Conservation (phyloP, 2,888 invertebrate species). For the Macaria notata region DNA sequence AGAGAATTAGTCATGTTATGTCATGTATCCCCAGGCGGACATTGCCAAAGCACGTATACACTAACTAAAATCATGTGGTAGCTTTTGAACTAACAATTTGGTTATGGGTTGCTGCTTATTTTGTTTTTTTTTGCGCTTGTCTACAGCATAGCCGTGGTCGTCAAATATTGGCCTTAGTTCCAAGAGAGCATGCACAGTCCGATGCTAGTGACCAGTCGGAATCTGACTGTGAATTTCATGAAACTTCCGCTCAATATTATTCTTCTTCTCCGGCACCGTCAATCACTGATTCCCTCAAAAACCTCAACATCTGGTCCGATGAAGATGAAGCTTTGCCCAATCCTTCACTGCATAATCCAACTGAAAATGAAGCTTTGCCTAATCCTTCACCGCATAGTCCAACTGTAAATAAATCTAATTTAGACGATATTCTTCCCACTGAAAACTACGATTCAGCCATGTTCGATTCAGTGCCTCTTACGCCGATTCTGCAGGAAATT, state of each 20-base stretch:
- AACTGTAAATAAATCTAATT: conserved; percentile 3
- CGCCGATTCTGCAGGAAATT: too few relatives aligned
- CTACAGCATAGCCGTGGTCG: conserved; percentile 13
- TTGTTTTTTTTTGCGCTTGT: conserved; percentile 15
- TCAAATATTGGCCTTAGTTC: conserved; percentile 13
- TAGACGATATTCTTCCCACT: conserved; percentile 1
- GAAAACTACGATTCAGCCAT: conserved; percentile 5
- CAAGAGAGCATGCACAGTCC: conserved; percentile 15
- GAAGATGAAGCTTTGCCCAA: background rate
- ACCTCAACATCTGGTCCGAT: conserved; percentile 9
- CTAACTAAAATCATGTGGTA: conserved; percentile 1
- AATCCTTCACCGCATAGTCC: conserved; percentile 2
- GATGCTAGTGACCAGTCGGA: conserved; percentile 10
- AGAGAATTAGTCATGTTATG: conserved; percentile 1
- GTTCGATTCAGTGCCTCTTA: conserved; percentile 8
- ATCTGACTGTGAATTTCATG: conserved; percentile 11
- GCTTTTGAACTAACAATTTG: conserved; percentile 4
- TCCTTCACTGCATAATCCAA: conserved; percentile 2
- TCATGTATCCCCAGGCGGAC: conserved; percentile 5
- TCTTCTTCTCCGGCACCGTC: conserved; percentile 13
- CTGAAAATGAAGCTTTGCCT: background rate
- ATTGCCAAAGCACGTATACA: conserved; percentile 9
- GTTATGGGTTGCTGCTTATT: conserved; percentile 9
- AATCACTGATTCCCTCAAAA: background rate
- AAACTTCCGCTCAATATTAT: conserved; percentile 7